Conservation (phyloP, 2,888 invertebrate genomes). For the Dryobota labecula region DNA sequence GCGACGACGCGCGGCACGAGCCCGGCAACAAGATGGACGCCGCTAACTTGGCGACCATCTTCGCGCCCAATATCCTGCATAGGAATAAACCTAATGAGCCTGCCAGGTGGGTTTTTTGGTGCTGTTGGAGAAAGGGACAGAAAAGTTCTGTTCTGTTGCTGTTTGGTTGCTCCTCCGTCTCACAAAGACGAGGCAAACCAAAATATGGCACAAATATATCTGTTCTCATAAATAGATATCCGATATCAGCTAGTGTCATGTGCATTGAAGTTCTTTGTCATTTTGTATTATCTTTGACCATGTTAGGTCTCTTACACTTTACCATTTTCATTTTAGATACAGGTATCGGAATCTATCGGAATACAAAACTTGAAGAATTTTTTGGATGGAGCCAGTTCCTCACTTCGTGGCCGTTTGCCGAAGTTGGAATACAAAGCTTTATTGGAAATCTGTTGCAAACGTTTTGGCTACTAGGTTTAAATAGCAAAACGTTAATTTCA, state of each 20-base stretch:
- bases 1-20: slow-evolving; percentile 92
- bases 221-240: too few relatives aligned
- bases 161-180: too few relatives aligned
- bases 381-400: not conserved
- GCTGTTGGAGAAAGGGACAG: not conserved
- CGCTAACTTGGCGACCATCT: slow-evolving; percentile 97
- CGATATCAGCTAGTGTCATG: too few relatives aligned
- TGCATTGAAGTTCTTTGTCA: too few relatives aligned
- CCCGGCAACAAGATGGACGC: slow-evolving; percentile 98
- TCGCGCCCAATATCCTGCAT: slow-evolving; percentile 98
- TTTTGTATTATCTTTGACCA: too few relatives aligned
- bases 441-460: not conserved
- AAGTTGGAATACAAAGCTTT: not conserved
- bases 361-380: not conserved
- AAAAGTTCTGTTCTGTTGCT: not conserved
- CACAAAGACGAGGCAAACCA: too few relatives aligned
- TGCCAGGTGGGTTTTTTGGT: slow-evolving; percentile 76
- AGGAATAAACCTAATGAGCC: slow-evolving; percentile 92
- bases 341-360: too few relatives aligned
- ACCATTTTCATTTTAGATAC: too few relatives aligned
- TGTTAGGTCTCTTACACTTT: too few relatives aligned
- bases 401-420: not conserved
- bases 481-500: not conserved
- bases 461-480: too few relatives aligned
- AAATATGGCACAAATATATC: too few relatives aligned